Evolutionary conservation across 2,888 invertebrate species (phyloP).

Genomic region (Tortricodes alternella): DNA sequence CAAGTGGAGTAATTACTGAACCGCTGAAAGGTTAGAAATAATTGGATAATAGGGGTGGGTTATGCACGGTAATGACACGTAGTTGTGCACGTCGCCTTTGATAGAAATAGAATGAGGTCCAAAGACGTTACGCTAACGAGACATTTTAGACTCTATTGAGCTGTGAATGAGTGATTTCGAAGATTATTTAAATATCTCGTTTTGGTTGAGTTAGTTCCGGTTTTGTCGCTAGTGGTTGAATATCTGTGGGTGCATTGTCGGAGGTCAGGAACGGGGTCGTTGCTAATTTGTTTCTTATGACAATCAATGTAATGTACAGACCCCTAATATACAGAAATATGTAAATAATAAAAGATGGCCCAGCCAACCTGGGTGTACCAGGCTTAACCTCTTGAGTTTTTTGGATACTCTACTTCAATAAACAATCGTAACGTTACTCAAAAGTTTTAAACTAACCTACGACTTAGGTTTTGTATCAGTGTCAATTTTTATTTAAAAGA

Average conservation of each 20-base stretch:
- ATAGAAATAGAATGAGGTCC: slow-evolving; percentile 28
- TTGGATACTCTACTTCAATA: too few species aligned
- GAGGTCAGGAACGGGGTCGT: slow-evolving; percentile 9
- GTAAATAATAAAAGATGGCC: too few species aligned
- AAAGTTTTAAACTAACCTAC: too few species aligned
- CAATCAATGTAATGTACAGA: background rate
- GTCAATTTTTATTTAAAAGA: slow-evolving; percentile 1
- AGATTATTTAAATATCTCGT: background rate
- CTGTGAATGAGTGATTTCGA: slow-evolving; percentile 12
- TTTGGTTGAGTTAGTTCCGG: background rate
- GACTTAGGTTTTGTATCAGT: background rate
- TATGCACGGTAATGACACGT: slow-evolving; percentile 71
- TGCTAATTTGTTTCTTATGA: background rate
- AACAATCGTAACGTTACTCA: too few species aligned
- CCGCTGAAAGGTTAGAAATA: slow-evolving; percentile 80
- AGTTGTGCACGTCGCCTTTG: slow-evolving; percentile 55
- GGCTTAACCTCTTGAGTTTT: background rate
- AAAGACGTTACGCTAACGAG: slow-evolving; percentile 15
- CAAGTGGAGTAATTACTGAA: slow-evolving; percentile 62
- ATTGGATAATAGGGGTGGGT: slow-evolving; percentile 75
- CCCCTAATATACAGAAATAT: background rate
- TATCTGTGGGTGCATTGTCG: slow-evolving; percentile 1
- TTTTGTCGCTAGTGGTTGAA: background rate
- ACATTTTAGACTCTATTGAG: slow-evolving; percentile 1
- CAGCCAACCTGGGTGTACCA: too few species aligned